phyloP scores from a whole-genome alignment of 2,888 invertebrate species.

The Mantis religiosa region DNA sequence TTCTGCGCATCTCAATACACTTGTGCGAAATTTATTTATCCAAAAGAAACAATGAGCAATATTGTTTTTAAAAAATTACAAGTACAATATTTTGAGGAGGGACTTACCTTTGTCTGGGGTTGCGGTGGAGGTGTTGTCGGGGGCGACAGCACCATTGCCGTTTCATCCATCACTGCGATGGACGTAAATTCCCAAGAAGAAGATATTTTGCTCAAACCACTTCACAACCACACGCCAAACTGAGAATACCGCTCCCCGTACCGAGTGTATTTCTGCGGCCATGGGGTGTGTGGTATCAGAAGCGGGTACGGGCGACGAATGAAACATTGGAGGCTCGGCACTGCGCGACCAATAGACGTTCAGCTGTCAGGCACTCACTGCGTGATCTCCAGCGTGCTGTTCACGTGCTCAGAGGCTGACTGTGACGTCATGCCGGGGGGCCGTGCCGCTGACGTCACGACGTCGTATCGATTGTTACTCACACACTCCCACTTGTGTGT shows the following conservation, averaged over 20 bases:
- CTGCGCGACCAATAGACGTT: conserved; percentile 52
- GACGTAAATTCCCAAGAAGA: not conserved
- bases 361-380: conserved; percentile 66
- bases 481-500: not conserved
- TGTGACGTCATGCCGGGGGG: conserved; percentile 56
- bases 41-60: no score
- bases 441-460: conserved; percentile 22
- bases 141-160: conserved; percentile 25
- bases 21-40: not conserved
- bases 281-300: conserved; percentile 42
- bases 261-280: conserved; percentile 36
- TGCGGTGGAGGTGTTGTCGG: conserved; percentile 28
- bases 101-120: conserved; percentile 13
- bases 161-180: not conserved
- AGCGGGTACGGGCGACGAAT: conserved; percentile 20
- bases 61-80: no score
- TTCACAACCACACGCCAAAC: conserved; percentile 16
- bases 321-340: conserved; percentile 37
- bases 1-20: no score
- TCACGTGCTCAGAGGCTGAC: conserved; percentile 82
- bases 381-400: conserved; percentile 73
- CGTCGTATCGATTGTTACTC: conserved; percentile 12
- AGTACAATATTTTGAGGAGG: not conserved
- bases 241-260: conserved; percentile 8
- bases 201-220: not conserved